Conservation (phyloP, 2,888 invertebrate species). For the Tipula vernalis region DNA sequence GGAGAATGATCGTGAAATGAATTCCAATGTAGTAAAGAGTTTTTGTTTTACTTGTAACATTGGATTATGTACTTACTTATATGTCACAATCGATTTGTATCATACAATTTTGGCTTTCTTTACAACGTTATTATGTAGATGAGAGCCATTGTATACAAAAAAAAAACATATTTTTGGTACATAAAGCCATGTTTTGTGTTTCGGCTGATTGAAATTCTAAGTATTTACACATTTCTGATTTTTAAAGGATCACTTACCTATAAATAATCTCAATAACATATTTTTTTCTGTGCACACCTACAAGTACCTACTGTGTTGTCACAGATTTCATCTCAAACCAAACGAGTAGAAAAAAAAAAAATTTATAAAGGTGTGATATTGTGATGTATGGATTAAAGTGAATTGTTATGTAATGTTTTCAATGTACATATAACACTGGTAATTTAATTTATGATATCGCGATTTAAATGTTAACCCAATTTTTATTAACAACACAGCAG, state of each 20-base stretch:
- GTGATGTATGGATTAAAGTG: neutral
- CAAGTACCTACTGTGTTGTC: neutral
- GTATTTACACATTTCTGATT: no score
- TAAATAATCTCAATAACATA: neutral
- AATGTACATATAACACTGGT: neutral
- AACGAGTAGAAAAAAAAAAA: neutral
- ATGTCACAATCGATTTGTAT: neutral
- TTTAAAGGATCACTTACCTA: neutral
- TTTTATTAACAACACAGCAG: neutral
- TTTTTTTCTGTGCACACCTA: neutral
- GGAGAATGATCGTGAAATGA: neutral
- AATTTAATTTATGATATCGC: neutral
- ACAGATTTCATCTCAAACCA: neutral
- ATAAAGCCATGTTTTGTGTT: neutral
- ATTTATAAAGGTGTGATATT: neutral
- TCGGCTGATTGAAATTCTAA: neutral
- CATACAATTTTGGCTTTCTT: neutral
- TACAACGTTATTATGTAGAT: neutral
- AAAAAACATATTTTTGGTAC: no score
- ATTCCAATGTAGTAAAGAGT: neutral
- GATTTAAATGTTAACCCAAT: neutral
- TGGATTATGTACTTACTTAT: neutral
- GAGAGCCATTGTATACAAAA: neutral
- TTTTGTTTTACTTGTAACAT: neutral
- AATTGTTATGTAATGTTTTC: neutral